phyloP scores from a whole-genome alignment of 2,888 invertebrate genomes.

The Rugalucina vietnamica region DNA sequence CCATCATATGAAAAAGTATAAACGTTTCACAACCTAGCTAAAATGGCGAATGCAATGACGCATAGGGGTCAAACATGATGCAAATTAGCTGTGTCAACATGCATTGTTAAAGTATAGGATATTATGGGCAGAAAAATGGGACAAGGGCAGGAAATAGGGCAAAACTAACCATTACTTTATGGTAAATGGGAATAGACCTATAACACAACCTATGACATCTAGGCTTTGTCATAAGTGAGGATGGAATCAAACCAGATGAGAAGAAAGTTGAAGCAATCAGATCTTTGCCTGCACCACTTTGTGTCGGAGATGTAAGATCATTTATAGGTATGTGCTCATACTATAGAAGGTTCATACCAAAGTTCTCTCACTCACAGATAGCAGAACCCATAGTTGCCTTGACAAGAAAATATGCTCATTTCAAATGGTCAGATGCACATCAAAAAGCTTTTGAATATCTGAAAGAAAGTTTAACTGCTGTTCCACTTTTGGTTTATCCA shows the following conservation, averaged over 20 bases:
- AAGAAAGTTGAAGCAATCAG: conserved; percentile 36
- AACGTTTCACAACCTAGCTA: no score
- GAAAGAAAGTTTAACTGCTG: conserved; percentile 41
- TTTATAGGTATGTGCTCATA: conserved; percentile 31
- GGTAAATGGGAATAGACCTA: no score
- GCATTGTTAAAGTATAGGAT: no score
- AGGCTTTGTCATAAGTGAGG: conserved; percentile 31
- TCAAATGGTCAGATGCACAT: conserved; percentile 32
- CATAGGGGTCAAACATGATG: background rate
- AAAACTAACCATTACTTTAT: no score
- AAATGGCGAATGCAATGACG: no score
- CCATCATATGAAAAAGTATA: no score
- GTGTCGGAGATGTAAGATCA: conserved; percentile 19
- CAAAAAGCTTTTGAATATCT: conserved; percentile 45
- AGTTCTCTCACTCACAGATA: conserved; percentile 41
- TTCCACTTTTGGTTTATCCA: conserved; percentile 47
- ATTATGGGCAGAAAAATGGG: no score
- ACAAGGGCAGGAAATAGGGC: no score
- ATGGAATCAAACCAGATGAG: conserved; percentile 41
- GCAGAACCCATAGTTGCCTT: conserved; percentile 33
- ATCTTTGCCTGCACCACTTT: conserved; percentile 34
- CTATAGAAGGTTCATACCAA: conserved; percentile 42
- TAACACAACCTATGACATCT: conserved; percentile 25
- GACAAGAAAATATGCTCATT: conserved; percentile 36
- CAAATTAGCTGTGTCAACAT: background rate